Evolutionary conservation across 2,113 vertebrate species (phyloP).

Genomic region (Meleagris gallopavo): DNA sequence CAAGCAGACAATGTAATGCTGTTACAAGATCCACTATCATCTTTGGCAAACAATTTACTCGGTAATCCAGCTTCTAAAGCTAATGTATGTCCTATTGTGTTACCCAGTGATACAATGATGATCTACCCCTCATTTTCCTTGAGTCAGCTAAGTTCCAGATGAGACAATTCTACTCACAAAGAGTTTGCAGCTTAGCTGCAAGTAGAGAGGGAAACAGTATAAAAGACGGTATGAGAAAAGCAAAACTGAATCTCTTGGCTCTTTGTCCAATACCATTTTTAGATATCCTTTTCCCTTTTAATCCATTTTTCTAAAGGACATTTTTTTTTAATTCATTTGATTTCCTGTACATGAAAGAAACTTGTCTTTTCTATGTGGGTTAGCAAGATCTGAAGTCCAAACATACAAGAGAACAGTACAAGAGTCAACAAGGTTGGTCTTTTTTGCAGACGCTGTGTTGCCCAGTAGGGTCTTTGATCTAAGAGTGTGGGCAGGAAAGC

Average conservation of each 20-base stretch:
- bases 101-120: neutral
- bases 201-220: neutral
- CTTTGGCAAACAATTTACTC: neutral
- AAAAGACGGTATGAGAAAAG: neutral
- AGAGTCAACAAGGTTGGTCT: neutral
- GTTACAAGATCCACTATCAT: neutral
- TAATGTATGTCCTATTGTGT: neutral
- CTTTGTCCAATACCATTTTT: neutral
- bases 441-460: accelerated
- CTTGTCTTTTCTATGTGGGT: neutral
- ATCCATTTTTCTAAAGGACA: neutral
- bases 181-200: neutral
- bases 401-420: accelerated
- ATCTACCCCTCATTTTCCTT: neutral
- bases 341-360: neutral
- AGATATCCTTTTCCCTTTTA: neutral
- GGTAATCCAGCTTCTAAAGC: slow-evolving; percentile 9
- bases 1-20: neutral
- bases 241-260: neutral
- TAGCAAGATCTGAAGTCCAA: neutral
- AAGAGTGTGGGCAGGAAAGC: neutral
- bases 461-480: neutral
- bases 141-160: neutral
- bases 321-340: neutral
- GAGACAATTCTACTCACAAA: neutral